Conservation (phyloP, 2,797 vertebrate genomes). For the Chelon auratus region DNA sequence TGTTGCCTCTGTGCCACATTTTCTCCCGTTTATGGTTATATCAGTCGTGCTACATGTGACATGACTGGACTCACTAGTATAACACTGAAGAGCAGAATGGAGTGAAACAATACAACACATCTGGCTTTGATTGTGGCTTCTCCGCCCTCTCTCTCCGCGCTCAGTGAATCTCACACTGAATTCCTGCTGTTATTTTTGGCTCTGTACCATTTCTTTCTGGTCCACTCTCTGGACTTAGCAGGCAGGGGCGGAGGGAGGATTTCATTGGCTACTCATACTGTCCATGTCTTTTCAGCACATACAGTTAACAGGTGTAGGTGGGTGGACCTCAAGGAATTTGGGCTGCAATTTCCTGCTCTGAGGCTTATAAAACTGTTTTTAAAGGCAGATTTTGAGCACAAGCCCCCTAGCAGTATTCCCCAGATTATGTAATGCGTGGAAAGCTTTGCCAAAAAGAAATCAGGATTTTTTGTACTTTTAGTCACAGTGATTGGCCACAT, state of each 20-base stretch:
- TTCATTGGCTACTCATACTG: conserved; percentile 43
- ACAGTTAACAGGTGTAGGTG: conserved; percentile 21
- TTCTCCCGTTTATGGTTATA: background rate
- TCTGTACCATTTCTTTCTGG: conserved; percentile 44
- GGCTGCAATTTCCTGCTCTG: conserved; percentile 41
- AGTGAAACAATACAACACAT: conserved; percentile 72
- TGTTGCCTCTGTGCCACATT: background rate
- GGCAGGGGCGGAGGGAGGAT: conserved; percentile 35
- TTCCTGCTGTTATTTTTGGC: conserved; percentile 72
- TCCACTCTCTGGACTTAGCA: conserved; percentile 41
- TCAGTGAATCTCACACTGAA: conserved; percentile 55
- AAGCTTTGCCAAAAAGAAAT: conserved; percentile 54
- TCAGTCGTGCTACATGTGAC: conserved; percentile 37
- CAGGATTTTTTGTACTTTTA: conserved; percentile 26
- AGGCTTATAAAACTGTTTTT: conserved; percentile 36
- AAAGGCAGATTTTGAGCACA: conserved; percentile 10
- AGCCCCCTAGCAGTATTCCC: background rate
- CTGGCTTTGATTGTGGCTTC: conserved; percentile 79
- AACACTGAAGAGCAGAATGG: conserved; percentile 41
- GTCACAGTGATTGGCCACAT: background rate
- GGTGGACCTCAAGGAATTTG: conserved; percentile 33
- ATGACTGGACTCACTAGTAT: conserved; percentile 36
- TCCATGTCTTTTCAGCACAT: background rate
- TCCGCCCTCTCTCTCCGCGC: conserved; percentile 38
- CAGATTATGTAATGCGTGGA: conserved; percentile 59